Evolutionary conservation across 2,888 invertebrate genomes (phyloP).

Genomic region (Phengaris arion): DNA sequence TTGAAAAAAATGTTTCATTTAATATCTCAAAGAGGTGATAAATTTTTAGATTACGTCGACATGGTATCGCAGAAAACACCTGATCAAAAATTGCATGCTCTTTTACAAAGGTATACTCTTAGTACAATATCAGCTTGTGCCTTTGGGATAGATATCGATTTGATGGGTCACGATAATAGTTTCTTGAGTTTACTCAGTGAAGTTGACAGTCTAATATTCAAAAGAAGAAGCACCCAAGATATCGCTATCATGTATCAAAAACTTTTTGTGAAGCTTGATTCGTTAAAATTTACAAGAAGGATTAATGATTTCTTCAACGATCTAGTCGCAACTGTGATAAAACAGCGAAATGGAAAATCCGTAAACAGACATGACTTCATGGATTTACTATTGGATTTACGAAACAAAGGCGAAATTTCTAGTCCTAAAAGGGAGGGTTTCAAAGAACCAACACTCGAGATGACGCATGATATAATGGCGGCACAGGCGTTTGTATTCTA

Average conservation of each 20-base stretch:
- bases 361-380: constrained; percentile 53
- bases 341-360: constrained; percentile 45
- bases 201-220: not conserved
- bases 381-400: constrained; percentile 53
- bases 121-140: constrained; percentile 46
- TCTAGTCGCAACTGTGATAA: not conserved
- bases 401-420: constrained; percentile 44
- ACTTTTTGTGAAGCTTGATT: not conserved
- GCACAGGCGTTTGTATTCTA: constrained; percentile 45
- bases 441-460: not conserved
- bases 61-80: constrained; percentile 28
- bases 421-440: constrained; percentile 37
- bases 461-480: constrained; percentile 10
- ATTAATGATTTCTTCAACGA: constrained; percentile 8
- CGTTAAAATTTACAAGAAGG: not conserved
- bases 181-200: constrained; percentile 6
- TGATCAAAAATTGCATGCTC: constrained; percentile 44
- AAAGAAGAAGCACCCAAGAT: not conserved
- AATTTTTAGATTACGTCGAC: constrained; percentile 41
- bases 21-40: constrained; percentile 47
- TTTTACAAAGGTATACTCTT: constrained; percentile 49
- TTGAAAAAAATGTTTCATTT: constrained; percentile 56
- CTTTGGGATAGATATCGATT: constrained; percentile 50
- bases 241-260: constrained; percentile 14
- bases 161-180: not conserved